Percentiles rank a stretch among this genome's conserved stretches.
phyloP scores from a whole-genome alignment of 2,888 invertebrate species.

The Drosophila dives region DNA sequence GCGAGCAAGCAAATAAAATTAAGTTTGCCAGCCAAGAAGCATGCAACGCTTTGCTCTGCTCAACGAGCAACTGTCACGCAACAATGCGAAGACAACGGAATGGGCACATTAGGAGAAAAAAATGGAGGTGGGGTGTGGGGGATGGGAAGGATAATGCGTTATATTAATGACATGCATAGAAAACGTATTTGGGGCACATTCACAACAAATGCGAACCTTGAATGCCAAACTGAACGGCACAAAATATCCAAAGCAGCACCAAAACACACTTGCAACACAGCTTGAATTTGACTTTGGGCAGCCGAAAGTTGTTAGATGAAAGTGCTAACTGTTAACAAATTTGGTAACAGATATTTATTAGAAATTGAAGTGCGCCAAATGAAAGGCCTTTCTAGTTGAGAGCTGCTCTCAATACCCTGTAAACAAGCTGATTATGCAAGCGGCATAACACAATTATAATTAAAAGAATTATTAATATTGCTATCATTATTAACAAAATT shows the following conservation, averaged over 20 bases:
- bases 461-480: not conserved
- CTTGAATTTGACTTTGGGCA: not conserved
- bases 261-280: not conserved
- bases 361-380: not conserved
- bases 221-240: constrained; percentile 10
- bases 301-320: not conserved
- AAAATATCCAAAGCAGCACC: constrained; percentile 1
- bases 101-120: too few species aligned
- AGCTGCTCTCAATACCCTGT: constrained; percentile 16
- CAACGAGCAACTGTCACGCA: constrained; percentile 49
- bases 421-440: not conserved
- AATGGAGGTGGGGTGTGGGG: not conserved
- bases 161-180: constrained; percentile 12
- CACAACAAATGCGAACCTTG: constrained; percentile 24
- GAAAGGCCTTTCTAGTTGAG: not conserved
- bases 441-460: not conserved
- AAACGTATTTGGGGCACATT: constrained; percentile 13
- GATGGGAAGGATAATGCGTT: not conserved
- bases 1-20: constrained; percentile 5
- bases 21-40: constrained; percentile 48
- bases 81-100: constrained; percentile 1
- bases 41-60: constrained; percentile 44
- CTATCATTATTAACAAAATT: not conserved
- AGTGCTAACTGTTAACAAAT: constrained; percentile 17
- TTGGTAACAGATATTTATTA: constrained; percentile 27